phyloP scores from a whole-genome alignment of 30 jellyfish, hydroid and myxozoan genomes.

The Hydractinia echinata region DNA sequence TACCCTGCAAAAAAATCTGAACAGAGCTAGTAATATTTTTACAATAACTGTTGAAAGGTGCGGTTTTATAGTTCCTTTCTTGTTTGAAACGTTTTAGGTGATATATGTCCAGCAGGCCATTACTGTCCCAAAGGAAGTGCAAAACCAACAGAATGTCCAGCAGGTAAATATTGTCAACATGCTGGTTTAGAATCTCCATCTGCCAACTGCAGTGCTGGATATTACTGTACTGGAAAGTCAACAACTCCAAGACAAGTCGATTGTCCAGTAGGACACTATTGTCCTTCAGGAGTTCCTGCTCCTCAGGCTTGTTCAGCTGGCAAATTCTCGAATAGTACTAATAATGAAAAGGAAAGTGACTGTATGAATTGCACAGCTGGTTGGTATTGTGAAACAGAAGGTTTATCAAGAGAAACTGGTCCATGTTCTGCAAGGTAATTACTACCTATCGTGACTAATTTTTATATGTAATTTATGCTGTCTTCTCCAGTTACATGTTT shows the following conservation, averaged over 20 bases:
- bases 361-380: conserved; percentile 82
- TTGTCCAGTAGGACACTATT: conserved; percentile 78
- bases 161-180: conserved; percentile 78
- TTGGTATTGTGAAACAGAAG: conserved; percentile 51
- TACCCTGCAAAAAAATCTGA: too few relatives aligned
- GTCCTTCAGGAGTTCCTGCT: conserved; percentile 62
- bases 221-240: conserved; percentile 64
- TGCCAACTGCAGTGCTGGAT: conserved; percentile 88
- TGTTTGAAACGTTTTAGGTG: not conserved
- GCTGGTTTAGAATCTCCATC: conserved; percentile 75
- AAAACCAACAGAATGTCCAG: conserved; percentile 59
- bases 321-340: conserved; percentile 61
- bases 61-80: too few relatives aligned
- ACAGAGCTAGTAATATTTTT: too few relatives aligned
- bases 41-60: too few relatives aligned
- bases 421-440: conserved; percentile 47
- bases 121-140: conserved; percentile 23
- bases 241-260: conserved; percentile 59
- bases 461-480: not conserved
- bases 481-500: not conserved
- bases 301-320: conserved; percentile 76
- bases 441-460: not conserved
- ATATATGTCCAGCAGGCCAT: conserved; percentile 17
- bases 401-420: conserved; percentile 43
- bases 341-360: conserved; percentile 42